Conservation (phyloP, 1,140 invertebrate species). For the Aethina tumida region DNA sequence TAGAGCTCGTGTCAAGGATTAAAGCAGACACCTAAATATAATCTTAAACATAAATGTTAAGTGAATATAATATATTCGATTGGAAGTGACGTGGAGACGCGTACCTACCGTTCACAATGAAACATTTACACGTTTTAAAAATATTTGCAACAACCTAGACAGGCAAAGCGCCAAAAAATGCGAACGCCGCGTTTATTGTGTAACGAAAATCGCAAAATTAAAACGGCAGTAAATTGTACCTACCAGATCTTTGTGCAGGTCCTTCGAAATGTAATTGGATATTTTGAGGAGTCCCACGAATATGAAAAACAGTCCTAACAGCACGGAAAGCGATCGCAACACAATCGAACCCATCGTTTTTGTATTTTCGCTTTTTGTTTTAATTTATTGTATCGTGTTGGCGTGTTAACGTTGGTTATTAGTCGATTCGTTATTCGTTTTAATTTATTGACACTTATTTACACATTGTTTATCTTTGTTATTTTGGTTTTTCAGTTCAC, state of each 20-base stretch:
- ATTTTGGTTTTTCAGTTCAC: conserved; percentile 6
- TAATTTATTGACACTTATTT: conserved; percentile 1
- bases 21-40: background rate
- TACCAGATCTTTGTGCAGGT: conserved; percentile 95
- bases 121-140: no score
- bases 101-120: no score
- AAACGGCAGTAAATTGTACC: conserved; percentile 34
- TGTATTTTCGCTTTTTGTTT: background rate
- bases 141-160: conserved; percentile 31
- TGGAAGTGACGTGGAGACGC: no score
- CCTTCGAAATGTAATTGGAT: conserved; percentile 83
- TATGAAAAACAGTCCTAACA: conserved; percentile 90
- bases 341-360: conserved; percentile 62
- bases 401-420: background rate
- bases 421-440: background rate
- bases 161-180: conserved; percentile 45
- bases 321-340: conserved; percentile 78
- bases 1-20: no score
- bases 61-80: conserved; percentile 10
- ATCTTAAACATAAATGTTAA: conserved; percentile 1
- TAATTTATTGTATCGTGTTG: background rate
- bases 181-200: conserved; percentile 15
- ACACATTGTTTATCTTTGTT: background rate
- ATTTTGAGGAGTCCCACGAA: conserved; percentile 90
- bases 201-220: conserved; percentile 16